Base-by-base conservation (phyloP, 2,797 vertebrate genomes). In the Dendrocincla fuliginosa region DNA sequence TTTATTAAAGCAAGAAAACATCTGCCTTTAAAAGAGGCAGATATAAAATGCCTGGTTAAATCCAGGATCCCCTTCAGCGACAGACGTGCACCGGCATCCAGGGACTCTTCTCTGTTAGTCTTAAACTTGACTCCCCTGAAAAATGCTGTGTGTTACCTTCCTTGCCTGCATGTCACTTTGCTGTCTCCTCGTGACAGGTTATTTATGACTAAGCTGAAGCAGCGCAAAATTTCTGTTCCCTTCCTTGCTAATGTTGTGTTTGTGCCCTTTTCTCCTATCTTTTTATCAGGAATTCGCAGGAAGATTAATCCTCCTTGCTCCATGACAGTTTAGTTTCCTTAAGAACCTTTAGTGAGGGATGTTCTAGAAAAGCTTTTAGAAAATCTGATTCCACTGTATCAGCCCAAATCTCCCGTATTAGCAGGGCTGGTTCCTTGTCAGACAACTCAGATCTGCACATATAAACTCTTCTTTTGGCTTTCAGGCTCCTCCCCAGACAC, bases 281-380 rank as follows among this genome's bases (percentile, higher is more conserved):
- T 90, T 90, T 50, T 75, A 55, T 81, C 69, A 10, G 60, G 82
- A 89, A 70, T 85, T 93, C 4, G 0, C 78, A 42, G 83, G 65
- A 90, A 90, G 93, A 88, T 93, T 95, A 95, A 95, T 97, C 71
- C 75, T 73, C 47, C 80, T 64, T 91, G 61, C 90, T 94, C 90
- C 47, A 41, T 93, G 94, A 84, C 95, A 93, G 83, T 94, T 95
- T 57, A 69, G 89, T 95, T 93, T 97, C 81, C 87, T 90, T 94
- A 97, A 97, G 95, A 95, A 88, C 35, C 80, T 95, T 95, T 91
- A 90, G 85, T 69, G 87, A 91, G 75, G 64, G 78, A 93, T 96
- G 95, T 93, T 95, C 87, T 88, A 90, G 94, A 84, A 95, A 73
- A 91, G 90, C 85, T 84, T 94, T 90, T 41, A 75, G 91, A 88